These are phyloP conservation scores for Diglossa cyanea DNA, from an alignment of 2,797 vertebrate genomes.

Conservation along the genomic window DNA sequence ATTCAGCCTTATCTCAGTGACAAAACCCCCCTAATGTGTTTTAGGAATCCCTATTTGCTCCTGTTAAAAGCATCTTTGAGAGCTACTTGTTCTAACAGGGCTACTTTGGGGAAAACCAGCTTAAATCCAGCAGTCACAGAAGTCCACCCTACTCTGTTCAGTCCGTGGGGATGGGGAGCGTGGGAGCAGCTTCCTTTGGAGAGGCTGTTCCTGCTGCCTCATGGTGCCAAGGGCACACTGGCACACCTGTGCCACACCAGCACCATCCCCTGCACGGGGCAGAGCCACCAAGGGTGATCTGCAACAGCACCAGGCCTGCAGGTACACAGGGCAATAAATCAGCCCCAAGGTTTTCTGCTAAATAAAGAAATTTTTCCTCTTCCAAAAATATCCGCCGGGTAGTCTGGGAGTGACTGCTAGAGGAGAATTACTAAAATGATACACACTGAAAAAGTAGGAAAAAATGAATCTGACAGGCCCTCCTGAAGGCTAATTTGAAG, in stretches of 20 bases:
- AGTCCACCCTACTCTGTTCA: fast-evolving
- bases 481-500: slow-evolving; percentile 20
- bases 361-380: neutral
- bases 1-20: neutral
- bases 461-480: neutral
- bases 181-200: neutral
- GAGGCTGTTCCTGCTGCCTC: too few species aligned
- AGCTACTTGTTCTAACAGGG: neutral
- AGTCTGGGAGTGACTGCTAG: neutral
- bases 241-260: neutral
- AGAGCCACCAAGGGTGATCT: neutral
- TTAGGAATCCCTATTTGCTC: neutral
- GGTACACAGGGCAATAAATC: neutral
- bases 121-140: neutral
- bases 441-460: neutral
- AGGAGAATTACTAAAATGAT: neutral
- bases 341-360: neutral
- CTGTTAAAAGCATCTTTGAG: neutral
- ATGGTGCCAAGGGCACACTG: fast-evolving
- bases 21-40: neutral
- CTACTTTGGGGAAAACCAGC: neutral
- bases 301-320: neutral
- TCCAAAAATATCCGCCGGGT: neutral
- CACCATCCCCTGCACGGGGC: neutral
- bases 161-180: fast-evolving